Evolutionary conservation across 1,140 invertebrate species (phyloP).

Genomic region (Branchinecta lynchi): DNA sequence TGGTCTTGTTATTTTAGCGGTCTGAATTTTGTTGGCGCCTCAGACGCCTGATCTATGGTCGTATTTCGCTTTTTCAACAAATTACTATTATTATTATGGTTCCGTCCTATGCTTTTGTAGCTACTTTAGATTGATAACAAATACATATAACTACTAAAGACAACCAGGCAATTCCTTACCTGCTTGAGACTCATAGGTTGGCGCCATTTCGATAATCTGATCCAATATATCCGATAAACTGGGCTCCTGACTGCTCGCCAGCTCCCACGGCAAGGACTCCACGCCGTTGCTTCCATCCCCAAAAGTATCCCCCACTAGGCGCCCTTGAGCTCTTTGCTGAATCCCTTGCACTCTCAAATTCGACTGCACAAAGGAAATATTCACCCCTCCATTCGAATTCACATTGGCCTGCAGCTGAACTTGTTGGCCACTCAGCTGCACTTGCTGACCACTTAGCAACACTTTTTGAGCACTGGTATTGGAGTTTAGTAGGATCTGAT

Average conservation of each 20-base stretch:
- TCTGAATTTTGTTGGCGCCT: too few relatives aligned
- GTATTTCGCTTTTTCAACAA: too few relatives aligned
- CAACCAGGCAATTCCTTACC: background rate
- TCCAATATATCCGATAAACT: slow-evolving; percentile 63
- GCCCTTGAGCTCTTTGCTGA: slow-evolving; percentile 26
- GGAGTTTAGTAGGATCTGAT: background rate
- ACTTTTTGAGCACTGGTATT: slow-evolving; percentile 14
- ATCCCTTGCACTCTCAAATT: background rate
- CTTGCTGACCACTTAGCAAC: slow-evolving; percentile 21
- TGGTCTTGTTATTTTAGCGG: too few relatives aligned
- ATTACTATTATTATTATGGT: too few relatives aligned
- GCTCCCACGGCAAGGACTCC: slow-evolving; percentile 31
- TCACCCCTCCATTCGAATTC: slow-evolving; percentile 18
- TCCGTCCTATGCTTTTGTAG: too few relatives aligned
- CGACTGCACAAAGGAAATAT: slow-evolving; percentile 17
- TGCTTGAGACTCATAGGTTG: slow-evolving; percentile 25
- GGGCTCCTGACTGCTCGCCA: slow-evolving; percentile 43
- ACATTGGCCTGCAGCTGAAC: slow-evolving; percentile 16
- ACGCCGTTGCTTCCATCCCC: slow-evolving; percentile 24
- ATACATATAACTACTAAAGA: too few relatives aligned
- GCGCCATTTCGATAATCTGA: slow-evolving; percentile 61
- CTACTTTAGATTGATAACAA: too few relatives aligned
- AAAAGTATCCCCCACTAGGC: slow-evolving; percentile 1
- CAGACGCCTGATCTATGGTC: too few relatives aligned
- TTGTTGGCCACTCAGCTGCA: slow-evolving; percentile 20